Evolutionary conservation across 2,888 invertebrate genomes (phyloP), one percentile per base, ranked within the genome.

Genomic region (Carpatolechia fugitivella): DNA sequence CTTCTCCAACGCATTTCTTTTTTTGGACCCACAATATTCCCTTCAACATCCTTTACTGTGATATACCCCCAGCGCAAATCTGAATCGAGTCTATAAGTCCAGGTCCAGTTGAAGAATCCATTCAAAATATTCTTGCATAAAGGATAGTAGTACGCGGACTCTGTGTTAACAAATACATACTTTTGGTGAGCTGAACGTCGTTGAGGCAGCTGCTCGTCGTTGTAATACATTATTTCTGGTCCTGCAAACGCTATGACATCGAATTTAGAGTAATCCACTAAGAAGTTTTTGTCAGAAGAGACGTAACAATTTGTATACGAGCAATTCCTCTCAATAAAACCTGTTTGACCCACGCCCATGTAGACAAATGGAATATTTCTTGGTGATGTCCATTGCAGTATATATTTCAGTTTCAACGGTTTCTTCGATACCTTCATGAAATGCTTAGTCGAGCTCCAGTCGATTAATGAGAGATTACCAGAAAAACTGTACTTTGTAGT

Each of bases 101-200:
- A 79, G 0, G 80, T 80, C 72, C 76, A 76, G 58, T 82, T 82
- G 44, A 82, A 82, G 30, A 65, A 78, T 8, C 63, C 60, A 33
- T 82, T 35, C 11, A 74, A 73, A 18, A 58, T 56, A 1, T 69
- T 52, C 0, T 67, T 57, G 57, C 85, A 84, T 0, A 76, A 40
- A 0, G 81, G 80, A 58, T 82, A 85, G 41, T 81, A 67, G 1
- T 69, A 68, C 16, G 83, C 63, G 1, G 87, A 83, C 62, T 86
- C 86, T 49, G 76, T 80, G 11, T 68, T 76, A 0, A 74, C 78
- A 56, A 84, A 85, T 0, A 73, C 78, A 44, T 77, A 87, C 56
- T 82, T 85, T 58, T 87, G 87, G 44, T 73, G 63, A 0, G 64
- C 59, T 1, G 74, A 74, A 54, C 86, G 68, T 10, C 57, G 56